phyloP scores from a whole-genome alignment of 2,797 vertebrate species.

The Lagorchestes hirsutus region DNA sequence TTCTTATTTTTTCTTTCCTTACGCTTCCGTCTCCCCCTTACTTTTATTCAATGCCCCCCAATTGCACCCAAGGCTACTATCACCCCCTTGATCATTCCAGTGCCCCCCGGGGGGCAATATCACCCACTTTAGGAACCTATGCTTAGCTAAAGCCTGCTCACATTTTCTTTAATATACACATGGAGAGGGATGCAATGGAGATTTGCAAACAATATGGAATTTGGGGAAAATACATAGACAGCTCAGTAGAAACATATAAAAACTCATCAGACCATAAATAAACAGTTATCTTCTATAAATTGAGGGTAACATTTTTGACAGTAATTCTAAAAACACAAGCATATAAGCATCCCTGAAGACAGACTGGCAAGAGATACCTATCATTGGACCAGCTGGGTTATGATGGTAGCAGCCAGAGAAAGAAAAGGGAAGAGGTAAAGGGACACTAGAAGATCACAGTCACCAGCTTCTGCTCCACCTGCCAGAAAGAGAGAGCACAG shows the following conservation, averaged over 20 bases:
- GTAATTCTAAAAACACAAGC: not conserved
- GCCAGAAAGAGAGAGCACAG: not conserved
- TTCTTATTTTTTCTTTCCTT: too few species aligned
- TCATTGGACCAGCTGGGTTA: accelerated
- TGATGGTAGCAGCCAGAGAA: not conserved
- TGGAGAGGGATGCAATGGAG: not conserved
- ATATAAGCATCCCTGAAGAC: not conserved
- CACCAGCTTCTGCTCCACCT: not conserved
- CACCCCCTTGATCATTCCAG: too few species aligned
- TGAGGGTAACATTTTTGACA: not conserved
- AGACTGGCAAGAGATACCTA: not conserved
- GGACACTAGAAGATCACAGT: not conserved
- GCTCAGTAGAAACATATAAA: not conserved
- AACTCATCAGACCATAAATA: not conserved
- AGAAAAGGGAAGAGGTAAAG: not conserved
- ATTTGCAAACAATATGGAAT: not conserved
- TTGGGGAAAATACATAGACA: not conserved
- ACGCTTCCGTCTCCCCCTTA: too few species aligned
- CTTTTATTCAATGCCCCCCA: too few species aligned
- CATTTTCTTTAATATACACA: not conserved
- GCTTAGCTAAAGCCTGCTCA: too few species aligned
- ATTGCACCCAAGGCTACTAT: too few species aligned
- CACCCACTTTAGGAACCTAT: too few species aligned
- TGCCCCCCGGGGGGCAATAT: too few species aligned
- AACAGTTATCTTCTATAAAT: not conserved